These are phyloP conservation scores for Myiagra hebetior DNA, from an alignment of 2,113 vertebrate species.

Conservation along the genomic window DNA sequence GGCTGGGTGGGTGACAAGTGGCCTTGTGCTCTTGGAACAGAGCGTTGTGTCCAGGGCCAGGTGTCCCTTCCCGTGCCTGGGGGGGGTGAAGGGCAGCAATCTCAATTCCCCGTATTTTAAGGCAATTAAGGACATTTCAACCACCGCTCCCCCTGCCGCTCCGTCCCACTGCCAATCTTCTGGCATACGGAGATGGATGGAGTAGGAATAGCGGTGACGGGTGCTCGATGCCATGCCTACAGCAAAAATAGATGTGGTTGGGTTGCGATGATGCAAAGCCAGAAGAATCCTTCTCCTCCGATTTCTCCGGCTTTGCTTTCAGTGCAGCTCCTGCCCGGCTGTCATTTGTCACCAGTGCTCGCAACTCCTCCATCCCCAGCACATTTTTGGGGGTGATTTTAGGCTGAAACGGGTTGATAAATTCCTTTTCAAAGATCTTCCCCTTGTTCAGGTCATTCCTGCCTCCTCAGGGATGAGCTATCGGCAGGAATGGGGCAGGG, in stretches of 20 bases:
- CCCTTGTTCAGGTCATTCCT: not conserved
- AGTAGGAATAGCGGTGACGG: conserved; percentile 55
- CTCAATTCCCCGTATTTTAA: not conserved
- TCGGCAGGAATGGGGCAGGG: rapidly evolving
- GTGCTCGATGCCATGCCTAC: conserved; percentile 12
- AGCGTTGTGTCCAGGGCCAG: rapidly evolving
- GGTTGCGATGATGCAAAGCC: conserved; percentile 50
- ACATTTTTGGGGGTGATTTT: not conserved
- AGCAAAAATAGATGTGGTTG: conserved; percentile 61
- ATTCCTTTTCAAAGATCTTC: not conserved
- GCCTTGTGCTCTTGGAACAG: not conserved
- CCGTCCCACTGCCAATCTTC: not conserved
- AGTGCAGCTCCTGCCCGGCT: not conserved
- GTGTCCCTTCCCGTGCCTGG: not conserved
- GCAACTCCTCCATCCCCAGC: not conserved
- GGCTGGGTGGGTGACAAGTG: not conserved
- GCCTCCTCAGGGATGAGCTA: not conserved
- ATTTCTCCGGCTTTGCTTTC: conserved; percentile 37
- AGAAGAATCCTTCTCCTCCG: conserved; percentile 56
- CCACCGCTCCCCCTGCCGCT: rapidly evolving
- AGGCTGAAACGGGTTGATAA: not conserved
- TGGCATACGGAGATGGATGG: not conserved
- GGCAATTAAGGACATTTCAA: not conserved
- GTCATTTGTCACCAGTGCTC: rapidly evolving
- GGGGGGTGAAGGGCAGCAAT: not conserved